Conservation (phyloP, 2,888 invertebrate species). For the Automeris io region DNA sequence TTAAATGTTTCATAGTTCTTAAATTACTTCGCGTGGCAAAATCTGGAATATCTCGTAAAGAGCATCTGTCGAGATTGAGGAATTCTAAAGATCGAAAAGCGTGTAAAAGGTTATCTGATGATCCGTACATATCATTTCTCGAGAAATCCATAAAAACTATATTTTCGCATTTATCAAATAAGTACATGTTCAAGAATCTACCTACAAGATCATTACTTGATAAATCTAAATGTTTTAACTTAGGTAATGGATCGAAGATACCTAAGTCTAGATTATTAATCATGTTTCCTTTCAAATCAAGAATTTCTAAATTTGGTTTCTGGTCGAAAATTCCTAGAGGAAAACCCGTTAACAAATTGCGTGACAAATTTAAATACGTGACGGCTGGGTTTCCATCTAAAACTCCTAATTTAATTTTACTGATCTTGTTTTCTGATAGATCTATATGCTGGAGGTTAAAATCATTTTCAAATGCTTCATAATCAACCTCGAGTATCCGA, state of each 20-base stretch:
- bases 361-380: conserved; percentile 38
- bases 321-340: conserved; percentile 44
- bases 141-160: conserved; percentile 42
- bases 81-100: conserved; percentile 29
- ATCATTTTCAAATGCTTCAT: conserved; percentile 35
- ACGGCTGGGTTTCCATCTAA: conserved; percentile 33
- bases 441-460: conserved; percentile 36
- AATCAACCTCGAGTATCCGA: conserved; percentile 29
- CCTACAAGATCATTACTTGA: conserved; percentile 39
- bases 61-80: conserved; percentile 39
- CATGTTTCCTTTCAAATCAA: conserved; percentile 43
- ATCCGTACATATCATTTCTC: conserved; percentile 39
- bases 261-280: conserved; percentile 31
- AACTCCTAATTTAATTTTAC: conserved; percentile 33
- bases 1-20: conserved; percentile 40
- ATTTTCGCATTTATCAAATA: conserved; percentile 30
- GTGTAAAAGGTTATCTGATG: conserved; percentile 31
- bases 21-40: conserved; percentile 41
- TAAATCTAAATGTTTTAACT: conserved; percentile 37
- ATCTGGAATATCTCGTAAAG: conserved; percentile 38
- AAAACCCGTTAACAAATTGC: conserved; percentile 34
- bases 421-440: conserved; percentile 40
- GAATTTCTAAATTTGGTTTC: conserved; percentile 30
- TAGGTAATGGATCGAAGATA: conserved; percentile 34
- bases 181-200: conserved; percentile 26